Evolutionary conservation across 2,797 vertebrate genomes (phyloP), one percentile per base, ranked within the genome.

Genomic region (Allobates femoralis): DNA sequence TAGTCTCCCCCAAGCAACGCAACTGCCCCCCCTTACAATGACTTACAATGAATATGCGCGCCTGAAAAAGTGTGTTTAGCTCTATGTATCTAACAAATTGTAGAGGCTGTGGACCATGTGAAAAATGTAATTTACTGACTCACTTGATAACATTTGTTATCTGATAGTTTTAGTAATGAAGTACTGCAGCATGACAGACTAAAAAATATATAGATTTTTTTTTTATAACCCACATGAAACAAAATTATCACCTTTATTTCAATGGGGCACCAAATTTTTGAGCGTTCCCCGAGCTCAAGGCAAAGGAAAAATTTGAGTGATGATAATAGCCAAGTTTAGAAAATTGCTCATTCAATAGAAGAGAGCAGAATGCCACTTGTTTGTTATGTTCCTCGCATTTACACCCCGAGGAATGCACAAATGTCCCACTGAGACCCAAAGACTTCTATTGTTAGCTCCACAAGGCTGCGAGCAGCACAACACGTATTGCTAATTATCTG

Each of bases 321-420:
- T 8, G 11, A 77, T 23, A 56, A 28, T 28, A 1, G 28, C 19
- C 32, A 30, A 10, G 30, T 11, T 77, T 53, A 79, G 51, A 56
- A 46, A 79, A 58, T 79, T 41, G 30, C 23, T 37, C 56, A 14
- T 28, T 79, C 1, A 23, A 79, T 37, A 23, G 37, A 75, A 50
- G 21, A 28, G 15, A 3, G 55, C 58, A 50, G 86, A 69, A 0
- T 14, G 62, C 66, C 75, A 87, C 84, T 14, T 78, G 83, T 83
- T 76, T 88, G 88, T 89, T 84, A 64, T 76, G 56, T 86, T 83
- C 1, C 6, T 79, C 86, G 79, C 58, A 80, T 67, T 71, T 85
- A 79, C 85, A 77, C 87, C 89, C 16, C 34, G 89, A 90, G 89
- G 86, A 91, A 89, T 14, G 2, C 19, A 30, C 3, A 53, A 51